Percentiles rank a stretch among this genome's conserved stretches.
Evolutionary conservation across 2,797 vertebrate genomes (phyloP).

Genomic region (Melanotaenia nigrans): DNA sequence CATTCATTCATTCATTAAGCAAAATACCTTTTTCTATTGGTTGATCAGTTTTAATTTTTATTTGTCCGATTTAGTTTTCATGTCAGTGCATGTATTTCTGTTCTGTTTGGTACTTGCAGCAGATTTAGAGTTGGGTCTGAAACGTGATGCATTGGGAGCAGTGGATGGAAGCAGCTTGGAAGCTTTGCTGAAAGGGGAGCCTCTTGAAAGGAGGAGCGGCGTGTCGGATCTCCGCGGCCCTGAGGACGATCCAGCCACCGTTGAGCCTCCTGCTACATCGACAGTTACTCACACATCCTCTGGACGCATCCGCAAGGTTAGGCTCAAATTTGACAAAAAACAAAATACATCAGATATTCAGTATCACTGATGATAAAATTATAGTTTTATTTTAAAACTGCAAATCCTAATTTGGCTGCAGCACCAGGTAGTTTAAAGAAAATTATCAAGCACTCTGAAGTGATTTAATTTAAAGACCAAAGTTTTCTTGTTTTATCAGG

Average conservation of each 20-base stretch:
- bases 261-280: slow-evolving; percentile 87
- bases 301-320: slow-evolving; percentile 89
- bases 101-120: slow-evolving; percentile 50
- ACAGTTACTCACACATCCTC: slow-evolving; percentile 81
- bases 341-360: too few relatives aligned
- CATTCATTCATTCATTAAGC: too few relatives aligned
- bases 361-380: background rate
- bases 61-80: background rate
- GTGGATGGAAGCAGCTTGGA: slow-evolving; percentile 96
- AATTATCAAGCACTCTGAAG: too few relatives aligned
- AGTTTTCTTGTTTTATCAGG: too few relatives aligned
- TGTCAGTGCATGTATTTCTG: slow-evolving; percentile 3
- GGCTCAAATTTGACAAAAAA: slow-evolving; percentile 5
- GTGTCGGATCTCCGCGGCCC: slow-evolving; percentile 85
- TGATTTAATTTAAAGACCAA: too few relatives aligned
- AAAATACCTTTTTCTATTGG: background rate
- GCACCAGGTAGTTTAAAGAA: too few relatives aligned
- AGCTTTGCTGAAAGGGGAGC: slow-evolving; percentile 91
- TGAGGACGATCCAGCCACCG: slow-evolving; percentile 85
- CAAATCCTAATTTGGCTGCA: background rate
- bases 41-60: background rate
- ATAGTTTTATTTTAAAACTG: background rate
- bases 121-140: slow-evolving; percentile 85
- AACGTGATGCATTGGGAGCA: slow-evolving; percentile 89
- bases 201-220: slow-evolving; percentile 86